Conservation (phyloP, 2,888 invertebrate genomes). For the Ceriagrion tenellum region DNA sequence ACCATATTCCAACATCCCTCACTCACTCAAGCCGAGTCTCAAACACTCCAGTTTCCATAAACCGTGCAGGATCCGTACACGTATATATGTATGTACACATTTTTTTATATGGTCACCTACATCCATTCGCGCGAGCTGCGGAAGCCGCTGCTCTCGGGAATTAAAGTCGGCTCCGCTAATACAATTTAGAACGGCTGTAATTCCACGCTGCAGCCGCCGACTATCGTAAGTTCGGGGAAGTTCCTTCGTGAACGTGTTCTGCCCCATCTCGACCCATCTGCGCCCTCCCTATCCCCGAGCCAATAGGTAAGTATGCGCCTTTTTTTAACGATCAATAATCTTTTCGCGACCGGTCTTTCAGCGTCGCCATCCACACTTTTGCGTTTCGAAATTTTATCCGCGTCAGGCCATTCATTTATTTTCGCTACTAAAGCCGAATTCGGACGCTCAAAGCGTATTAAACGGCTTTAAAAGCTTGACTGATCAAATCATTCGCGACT, state of each 20-base stretch:
- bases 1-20: not conserved
- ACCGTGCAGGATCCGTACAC: not conserved
- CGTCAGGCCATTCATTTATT: no score
- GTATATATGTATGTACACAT: no score
- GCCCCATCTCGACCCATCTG: not conserved
- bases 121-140: not conserved
- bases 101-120: not conserved
- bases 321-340: no score
- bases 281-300: not conserved
- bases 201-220: not conserved
- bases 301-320: not conserved
- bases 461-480: no score
- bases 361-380: no score
- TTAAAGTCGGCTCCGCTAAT: not conserved
- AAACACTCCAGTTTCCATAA: not conserved
- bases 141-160: not conserved
- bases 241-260: not conserved
- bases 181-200: not conserved
- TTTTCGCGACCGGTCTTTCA: no score
- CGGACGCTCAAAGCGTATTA: no score
- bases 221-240: not conserved
- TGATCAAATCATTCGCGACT: no score
- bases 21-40: not conserved
- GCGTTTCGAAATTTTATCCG: no score
- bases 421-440: no score